Percentiles rank a stretch among this genome's conserved stretches.
Conservation (phyloP, 2,797 vertebrate species). For the Sparidentex hasta region DNA sequence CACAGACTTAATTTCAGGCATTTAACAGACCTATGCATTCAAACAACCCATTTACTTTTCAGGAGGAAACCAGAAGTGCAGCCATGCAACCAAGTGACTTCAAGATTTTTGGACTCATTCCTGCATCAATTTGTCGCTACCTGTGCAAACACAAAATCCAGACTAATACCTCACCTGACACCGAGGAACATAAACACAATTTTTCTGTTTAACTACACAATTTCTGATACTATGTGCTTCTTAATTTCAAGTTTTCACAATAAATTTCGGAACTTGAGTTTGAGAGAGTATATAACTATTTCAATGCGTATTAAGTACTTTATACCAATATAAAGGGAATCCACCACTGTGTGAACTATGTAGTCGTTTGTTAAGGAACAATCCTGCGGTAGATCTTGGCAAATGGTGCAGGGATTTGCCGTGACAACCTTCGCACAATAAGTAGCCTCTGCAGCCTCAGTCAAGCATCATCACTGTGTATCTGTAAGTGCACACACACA, state of each 20-base stretch:
- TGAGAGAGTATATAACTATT: background rate
- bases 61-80: too few relatives aligned
- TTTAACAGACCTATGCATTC: too few relatives aligned
- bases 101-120: too few relatives aligned
- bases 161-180: background rate
- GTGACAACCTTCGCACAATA: conserved; percentile 5
- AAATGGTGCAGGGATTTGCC: conserved; percentile 13
- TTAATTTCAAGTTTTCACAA: background rate
- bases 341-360: background rate
- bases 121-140: too few relatives aligned
- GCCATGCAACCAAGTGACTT: too few relatives aligned
- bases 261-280: background rate
- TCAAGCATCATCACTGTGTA: background rate
- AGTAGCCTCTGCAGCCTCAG: background rate
- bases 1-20: too few relatives aligned
- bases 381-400: background rate
- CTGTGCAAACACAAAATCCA: background rate
- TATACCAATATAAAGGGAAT: background rate
- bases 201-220: too few relatives aligned
- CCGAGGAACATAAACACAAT: too few relatives aligned
- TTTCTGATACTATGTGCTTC: background rate
- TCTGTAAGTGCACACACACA: background rate
- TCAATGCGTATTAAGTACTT: background rate
- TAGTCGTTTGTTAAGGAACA: conserved; percentile 5
- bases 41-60: too few relatives aligned